Percentiles rank a stretch among this genome's conserved stretches.
Evolutionary conservation across 1,140 invertebrate genomes (phyloP).

Genomic region (Diuraphis noxia): DNA sequence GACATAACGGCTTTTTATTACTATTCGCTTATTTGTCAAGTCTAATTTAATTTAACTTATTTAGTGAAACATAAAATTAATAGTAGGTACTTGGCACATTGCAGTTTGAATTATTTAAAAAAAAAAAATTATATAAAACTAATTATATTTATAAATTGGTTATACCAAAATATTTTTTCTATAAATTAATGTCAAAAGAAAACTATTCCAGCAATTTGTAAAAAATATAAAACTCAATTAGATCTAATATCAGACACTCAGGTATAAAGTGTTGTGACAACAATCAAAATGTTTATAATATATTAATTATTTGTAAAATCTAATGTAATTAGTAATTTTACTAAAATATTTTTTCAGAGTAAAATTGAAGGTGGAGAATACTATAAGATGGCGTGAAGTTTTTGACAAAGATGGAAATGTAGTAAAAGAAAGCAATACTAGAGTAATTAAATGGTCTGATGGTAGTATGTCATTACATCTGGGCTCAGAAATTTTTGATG

Average conservation of each 20-base stretch:
- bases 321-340: not conserved
- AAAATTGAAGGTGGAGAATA: conserved; percentile 96
- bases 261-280: not conserved
- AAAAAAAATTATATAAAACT: not conserved
- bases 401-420: conserved; percentile 83
- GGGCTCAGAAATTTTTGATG: conserved; percentile 96
- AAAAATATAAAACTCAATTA: not conserved
- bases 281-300: not conserved
- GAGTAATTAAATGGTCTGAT: conserved; percentile 96
- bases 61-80: not conserved
- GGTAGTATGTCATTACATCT: conserved; percentile 96
- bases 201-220: not conserved
- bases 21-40: not conserved
- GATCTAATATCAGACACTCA: not conserved
- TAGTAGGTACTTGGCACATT: not conserved
- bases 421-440: conserved; percentile 90
- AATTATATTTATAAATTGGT: not conserved
- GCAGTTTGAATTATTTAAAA: not conserved
- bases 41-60: not conserved
- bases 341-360: conserved; percentile 63
- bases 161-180: not conserved
- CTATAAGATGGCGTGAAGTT: conserved; percentile 90
- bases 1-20: not conserved
- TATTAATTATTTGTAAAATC: not conserved
- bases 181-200: not conserved